Percentiles rank a stretch among this genome's conserved stretches.
These are phyloP conservation scores for Strigamia maritima DNA, from an alignment of 2,888 invertebrate species.

Conservation along the genomic window DNA sequence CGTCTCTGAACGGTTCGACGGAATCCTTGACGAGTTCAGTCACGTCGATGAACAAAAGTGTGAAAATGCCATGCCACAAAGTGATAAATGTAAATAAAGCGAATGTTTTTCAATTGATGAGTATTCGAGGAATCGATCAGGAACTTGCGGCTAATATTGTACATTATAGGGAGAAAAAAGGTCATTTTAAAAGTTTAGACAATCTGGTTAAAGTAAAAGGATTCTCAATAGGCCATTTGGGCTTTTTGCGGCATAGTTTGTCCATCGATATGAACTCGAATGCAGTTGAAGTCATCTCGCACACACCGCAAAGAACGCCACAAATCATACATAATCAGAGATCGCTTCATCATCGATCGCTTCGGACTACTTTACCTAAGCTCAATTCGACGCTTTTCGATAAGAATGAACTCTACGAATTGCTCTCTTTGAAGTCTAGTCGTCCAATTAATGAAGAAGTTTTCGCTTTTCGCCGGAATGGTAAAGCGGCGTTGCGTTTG, in stretches of 20 bases:
- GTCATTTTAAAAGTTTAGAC: conserved; percentile 68
- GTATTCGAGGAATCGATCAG: conserved; percentile 63
- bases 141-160: conserved; percentile 76
- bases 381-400: conserved; percentile 43
- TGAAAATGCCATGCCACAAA: conserved; percentile 45
- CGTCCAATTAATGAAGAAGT: conserved; percentile 63
- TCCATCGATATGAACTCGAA: conserved; percentile 46
- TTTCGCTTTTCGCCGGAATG: conserved; percentile 58
- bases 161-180: conserved; percentile 64
- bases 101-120: conserved; percentile 76
- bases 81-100: conserved; percentile 67
- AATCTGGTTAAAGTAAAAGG: conserved; percentile 68
- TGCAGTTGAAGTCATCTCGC: conserved; percentile 56
- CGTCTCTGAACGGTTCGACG: conserved; percentile 43
- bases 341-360: neutral
- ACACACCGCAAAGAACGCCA: neutral
- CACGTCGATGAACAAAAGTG: conserved; percentile 40
- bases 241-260: conserved; percentile 52
- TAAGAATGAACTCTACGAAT: conserved; percentile 61
- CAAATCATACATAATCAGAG: neutral
- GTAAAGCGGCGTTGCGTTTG: conserved; percentile 63
- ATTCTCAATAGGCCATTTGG: conserved; percentile 49
- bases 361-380: conserved; percentile 38
- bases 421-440: conserved; percentile 66
- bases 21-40: conserved; percentile 42